Evolutionary conservation across 2,113 vertebrate genomes (phyloP).

Genomic region (Oreochromis spilurus): DNA sequence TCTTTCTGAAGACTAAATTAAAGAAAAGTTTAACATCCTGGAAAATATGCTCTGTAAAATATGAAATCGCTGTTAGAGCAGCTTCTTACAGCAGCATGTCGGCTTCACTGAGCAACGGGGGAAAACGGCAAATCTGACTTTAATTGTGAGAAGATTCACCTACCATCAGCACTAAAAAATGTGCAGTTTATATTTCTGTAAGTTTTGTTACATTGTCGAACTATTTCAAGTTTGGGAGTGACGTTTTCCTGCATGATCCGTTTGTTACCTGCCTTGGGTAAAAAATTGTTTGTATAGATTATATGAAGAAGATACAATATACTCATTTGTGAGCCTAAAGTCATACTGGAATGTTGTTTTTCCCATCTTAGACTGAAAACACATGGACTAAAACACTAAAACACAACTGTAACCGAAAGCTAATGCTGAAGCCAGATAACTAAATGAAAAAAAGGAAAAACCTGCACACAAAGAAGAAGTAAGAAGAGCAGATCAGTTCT

Average conservation of each 20-base stretch:
- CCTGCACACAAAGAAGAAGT: neutral
- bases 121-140: neutral
- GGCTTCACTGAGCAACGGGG: neutral
- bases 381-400: neutral
- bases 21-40: neutral
- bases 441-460: neutral
- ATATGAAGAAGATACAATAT: neutral
- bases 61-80: neutral
- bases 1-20: neutral
- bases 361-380: neutral
- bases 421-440: neutral
- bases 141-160: neutral
- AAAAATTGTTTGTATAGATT: neutral
- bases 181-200: neutral
- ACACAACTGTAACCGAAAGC: neutral
- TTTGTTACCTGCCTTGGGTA: neutral
- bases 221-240: neutral
- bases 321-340: neutral
- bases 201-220: neutral
- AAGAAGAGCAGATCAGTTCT: neutral
- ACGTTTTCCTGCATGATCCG: neutral
- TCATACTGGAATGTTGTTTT: neutral
- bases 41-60: neutral
- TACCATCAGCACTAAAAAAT: neutral
- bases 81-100: neutral